phyloP scores from a whole-genome alignment of 2,888 invertebrate genomes.

The Eucriotettix oculatus region DNA sequence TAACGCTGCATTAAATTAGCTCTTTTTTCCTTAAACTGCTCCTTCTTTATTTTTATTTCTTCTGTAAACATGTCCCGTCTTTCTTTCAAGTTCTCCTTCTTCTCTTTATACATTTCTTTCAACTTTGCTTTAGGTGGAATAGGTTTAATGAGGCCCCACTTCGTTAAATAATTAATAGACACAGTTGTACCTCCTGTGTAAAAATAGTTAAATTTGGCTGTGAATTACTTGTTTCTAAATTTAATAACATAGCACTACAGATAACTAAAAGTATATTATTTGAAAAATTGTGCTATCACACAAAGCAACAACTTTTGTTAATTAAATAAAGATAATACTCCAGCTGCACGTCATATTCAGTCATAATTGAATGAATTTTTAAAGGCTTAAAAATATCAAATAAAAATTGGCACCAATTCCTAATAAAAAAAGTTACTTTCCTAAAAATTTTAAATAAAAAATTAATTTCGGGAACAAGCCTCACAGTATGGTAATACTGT shows the following conservation, averaged over 20 bases:
- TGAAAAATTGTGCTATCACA: neutral
- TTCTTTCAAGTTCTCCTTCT: constrained; percentile 32
- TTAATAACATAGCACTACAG: neutral
- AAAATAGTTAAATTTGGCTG: neutral
- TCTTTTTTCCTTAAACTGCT: constrained; percentile 19
- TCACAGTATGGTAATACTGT: too few relatives aligned
- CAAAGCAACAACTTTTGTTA: too few relatives aligned
- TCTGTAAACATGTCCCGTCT: constrained; percentile 33
- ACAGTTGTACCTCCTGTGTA: constrained; percentile 65
- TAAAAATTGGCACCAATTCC: too few relatives aligned
- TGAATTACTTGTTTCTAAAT: neutral
- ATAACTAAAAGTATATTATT: neutral
- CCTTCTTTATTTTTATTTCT: constrained; percentile 28
- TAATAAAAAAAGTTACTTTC: too few relatives aligned
- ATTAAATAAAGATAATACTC: too few relatives aligned
- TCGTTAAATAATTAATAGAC: constrained; percentile 63
- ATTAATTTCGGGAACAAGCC: too few relatives aligned
- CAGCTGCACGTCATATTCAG: too few relatives aligned
- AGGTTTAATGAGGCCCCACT: constrained; percentile 69
- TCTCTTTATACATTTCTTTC: constrained; percentile 43
- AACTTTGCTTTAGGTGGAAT: constrained; percentile 48
- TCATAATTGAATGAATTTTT: too few relatives aligned
- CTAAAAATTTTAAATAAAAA: too few relatives aligned
- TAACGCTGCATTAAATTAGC: constrained; percentile 33
- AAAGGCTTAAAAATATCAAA: too few relatives aligned